Evolutionary conservation across 2,797 vertebrate genomes (phyloP).

Genomic region (Oophaga sylvatica): DNA sequence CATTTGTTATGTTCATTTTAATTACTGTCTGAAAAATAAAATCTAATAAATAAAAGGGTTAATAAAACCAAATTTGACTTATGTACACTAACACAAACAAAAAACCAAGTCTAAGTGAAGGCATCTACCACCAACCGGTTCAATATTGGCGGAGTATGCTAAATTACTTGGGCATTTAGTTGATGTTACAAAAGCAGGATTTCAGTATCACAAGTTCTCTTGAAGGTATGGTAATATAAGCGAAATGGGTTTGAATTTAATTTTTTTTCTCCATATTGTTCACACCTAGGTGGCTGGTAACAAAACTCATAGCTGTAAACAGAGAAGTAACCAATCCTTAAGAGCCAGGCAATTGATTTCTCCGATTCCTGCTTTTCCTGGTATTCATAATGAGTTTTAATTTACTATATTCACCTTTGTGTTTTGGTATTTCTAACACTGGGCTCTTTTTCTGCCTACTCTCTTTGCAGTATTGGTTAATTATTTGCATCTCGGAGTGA

Average conservation of each 20-base stretch:
- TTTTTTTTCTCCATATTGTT: conserved; percentile 60
- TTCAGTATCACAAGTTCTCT: conserved; percentile 13
- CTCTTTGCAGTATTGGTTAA: conserved; percentile 95
- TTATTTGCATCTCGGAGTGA: conserved; percentile 87
- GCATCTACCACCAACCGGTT: neutral
- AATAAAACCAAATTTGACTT: conserved; percentile 22
- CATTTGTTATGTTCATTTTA: conserved; percentile 26
- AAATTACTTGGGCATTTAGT: conserved; percentile 9
- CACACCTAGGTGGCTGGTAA: conserved; percentile 64
- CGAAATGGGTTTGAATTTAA: conserved; percentile 22
- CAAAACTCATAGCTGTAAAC: conserved; percentile 62
- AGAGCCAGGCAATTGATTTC: conserved; percentile 84
- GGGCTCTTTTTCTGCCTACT: conserved; percentile 82
- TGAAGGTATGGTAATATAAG: conserved; percentile 16
- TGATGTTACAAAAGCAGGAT: conserved; percentile 4
- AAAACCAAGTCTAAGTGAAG: neutral
- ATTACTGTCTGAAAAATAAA: conserved; percentile 37
- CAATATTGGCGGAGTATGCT: conserved; percentile 19
- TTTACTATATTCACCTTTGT: conserved; percentile 90
- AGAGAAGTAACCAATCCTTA: conserved; percentile 68
- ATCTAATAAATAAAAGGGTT: conserved; percentile 58
- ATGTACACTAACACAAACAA: conserved; percentile 1
- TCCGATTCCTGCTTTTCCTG: conserved; percentile 92
- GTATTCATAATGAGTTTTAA: conserved; percentile 92
- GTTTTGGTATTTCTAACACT: conserved; percentile 73